These are phyloP conservation scores for Monochamus alternatus DNA, from an alignment of 2,888 invertebrate species.

Conservation along the genomic window DNA sequence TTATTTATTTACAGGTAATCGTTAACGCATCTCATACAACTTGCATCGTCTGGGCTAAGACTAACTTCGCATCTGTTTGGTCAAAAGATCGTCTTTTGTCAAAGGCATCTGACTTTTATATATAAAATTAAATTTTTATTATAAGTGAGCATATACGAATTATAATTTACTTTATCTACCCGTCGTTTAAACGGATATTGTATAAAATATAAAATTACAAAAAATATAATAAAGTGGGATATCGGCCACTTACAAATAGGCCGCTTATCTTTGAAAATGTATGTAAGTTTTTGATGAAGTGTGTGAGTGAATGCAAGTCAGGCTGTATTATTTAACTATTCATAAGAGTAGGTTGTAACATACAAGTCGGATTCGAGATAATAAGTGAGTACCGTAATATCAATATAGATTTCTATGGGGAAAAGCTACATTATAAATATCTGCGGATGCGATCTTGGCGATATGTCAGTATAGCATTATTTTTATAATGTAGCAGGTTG, in stretches of 20 bases:
- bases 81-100: constrained; percentile 53
- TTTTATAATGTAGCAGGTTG: constrained; percentile 59
- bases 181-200: constrained; percentile 60
- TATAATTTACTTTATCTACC: constrained; percentile 62
- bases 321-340: constrained; percentile 68
- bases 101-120: constrained; percentile 60
- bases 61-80: constrained; percentile 61
- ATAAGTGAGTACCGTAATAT: constrained; percentile 58
- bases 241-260: constrained; percentile 58
- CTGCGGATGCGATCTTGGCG: constrained; percentile 45
- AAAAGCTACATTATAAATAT: constrained; percentile 49
- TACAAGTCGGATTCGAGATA: constrained; percentile 53
- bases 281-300: constrained; percentile 51
- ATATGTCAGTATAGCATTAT: constrained; percentile 43
- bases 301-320: constrained; percentile 67
- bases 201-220: constrained; percentile 59
- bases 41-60: constrained; percentile 64
- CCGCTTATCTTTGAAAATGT: constrained; percentile 49
- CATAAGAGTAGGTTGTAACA: constrained; percentile 60
- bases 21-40: constrained; percentile 65
- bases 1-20: constrained; percentile 68
- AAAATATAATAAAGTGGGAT: constrained; percentile 49
- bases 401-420: constrained; percentile 41
- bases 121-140: constrained; percentile 62
- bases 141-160: constrained; percentile 64